Conservation (phyloP, 92 coral and sea anemone species). For the Blastomussa wellsi region DNA sequence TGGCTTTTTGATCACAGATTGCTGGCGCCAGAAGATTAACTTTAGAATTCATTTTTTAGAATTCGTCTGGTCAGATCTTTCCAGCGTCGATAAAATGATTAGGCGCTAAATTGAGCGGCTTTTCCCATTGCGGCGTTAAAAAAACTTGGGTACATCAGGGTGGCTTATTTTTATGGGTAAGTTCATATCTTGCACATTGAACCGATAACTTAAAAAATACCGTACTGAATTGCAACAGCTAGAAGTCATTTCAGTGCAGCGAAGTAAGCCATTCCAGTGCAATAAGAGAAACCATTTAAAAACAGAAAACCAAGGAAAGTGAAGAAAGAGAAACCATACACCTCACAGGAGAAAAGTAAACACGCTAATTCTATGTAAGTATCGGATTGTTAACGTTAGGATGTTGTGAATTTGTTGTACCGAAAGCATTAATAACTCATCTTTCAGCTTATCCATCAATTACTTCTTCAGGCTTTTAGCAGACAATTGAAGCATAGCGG, state of each 20-base stretch:
- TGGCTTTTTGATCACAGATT: slow-evolving; percentile 29
- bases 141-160: background rate
- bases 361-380: background rate
- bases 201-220: background rate
- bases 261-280: background rate
- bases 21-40: slow-evolving; percentile 36
- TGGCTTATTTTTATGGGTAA: background rate
- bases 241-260: background rate
- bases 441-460: slow-evolving; percentile 23
- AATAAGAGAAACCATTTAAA: background rate
- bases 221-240: too few relatives aligned
- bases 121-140: background rate
- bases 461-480: slow-evolving; percentile 11
- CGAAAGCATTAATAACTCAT: slow-evolving; percentile 9
- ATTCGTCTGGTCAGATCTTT: background rate
- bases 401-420: background rate
- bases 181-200: background rate
- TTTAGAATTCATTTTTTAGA: background rate
- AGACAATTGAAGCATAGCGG: background rate
- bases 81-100: slow-evolving; percentile 3
- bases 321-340: background rate
- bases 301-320: background rate
- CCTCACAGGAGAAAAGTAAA: slow-evolving; percentile 12
- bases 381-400: slow-evolving; percentile 3
- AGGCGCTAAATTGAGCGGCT: background rate